phyloP scores from a whole-genome alignment of 2,797 vertebrate genomes.

The Danio tinwini region DNA sequence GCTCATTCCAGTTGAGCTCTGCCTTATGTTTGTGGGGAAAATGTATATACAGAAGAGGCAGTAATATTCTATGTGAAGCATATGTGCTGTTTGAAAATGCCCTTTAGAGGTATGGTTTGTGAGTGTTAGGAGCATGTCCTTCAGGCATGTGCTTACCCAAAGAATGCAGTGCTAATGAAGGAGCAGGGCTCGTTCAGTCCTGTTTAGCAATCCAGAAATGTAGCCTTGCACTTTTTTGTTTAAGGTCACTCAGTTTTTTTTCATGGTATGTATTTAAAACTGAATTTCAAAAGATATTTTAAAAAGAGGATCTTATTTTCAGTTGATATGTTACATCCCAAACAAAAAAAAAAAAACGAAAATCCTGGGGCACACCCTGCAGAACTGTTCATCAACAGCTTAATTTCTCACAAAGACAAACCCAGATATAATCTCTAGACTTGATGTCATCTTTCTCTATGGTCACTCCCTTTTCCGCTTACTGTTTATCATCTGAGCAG shows the following conservation, averaged over 20 bases:
- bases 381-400: conserved; percentile 14
- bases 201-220: background rate
- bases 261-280: background rate
- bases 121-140: background rate
- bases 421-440: background rate
- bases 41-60: no score
- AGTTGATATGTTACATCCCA: no score
- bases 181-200: background rate
- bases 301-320: background rate
- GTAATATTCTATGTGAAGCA: no score
- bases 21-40: background rate
- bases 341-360: no score
- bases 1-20: background rate
- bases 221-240: background rate
- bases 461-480: conserved; percentile 23
- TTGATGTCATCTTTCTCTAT: background rate
- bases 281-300: background rate
- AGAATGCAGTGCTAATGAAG: conserved; percentile 18
- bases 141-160: background rate
- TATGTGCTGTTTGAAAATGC: conserved; percentile 1
- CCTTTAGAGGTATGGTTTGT: conserved; percentile 8
- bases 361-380: conserved; percentile 1
- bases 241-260: no score
- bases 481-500: background rate
- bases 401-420: background rate